A percentile compares a stretch with the other conserved stretches of the same genome.
Conservation (phyloP, 2,797 vertebrate genomes). For the Champsocephalus esox region DNA sequence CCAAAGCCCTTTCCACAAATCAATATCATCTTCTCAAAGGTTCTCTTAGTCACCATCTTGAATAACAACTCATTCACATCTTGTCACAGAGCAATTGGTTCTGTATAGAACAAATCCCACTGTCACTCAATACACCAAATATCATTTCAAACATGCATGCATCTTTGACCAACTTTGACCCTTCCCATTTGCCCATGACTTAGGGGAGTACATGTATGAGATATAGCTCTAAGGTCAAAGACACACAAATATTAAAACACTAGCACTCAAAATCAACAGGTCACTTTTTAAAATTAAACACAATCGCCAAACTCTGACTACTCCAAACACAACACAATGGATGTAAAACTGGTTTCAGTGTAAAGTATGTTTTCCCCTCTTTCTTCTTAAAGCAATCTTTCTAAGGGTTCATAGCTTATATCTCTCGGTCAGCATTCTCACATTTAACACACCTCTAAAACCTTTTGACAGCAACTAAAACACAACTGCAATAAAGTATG, state of each 20-base stretch:
- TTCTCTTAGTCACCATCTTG: slow-evolving; percentile 25
- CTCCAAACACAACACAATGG: slow-evolving; percentile 46
- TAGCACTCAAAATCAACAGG: slow-evolving; percentile 58
- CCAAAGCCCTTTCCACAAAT: slow-evolving; percentile 16
- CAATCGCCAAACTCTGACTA: slow-evolving; percentile 48
- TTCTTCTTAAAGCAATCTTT: slow-evolving; percentile 56
- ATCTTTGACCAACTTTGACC: slow-evolving; percentile 20
- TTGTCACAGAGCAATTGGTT: slow-evolving; percentile 18
- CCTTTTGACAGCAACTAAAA: slow-evolving; percentile 45
- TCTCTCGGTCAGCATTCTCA: slow-evolving; percentile 59
- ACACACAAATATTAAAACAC: slow-evolving; percentile 43
- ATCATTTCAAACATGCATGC: slow-evolving; percentile 52
- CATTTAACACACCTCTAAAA: slow-evolving; percentile 40
- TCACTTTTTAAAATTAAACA: slow-evolving; percentile 51
- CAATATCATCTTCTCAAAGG: slow-evolving; percentile 32
- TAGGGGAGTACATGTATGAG: slow-evolving; percentile 6
- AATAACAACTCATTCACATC: slow-evolving; percentile 30
- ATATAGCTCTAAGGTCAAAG: slow-evolving; percentile 33
- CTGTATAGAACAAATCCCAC: slow-evolving; percentile 15
- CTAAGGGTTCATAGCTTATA: slow-evolving; percentile 68
- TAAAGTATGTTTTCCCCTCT: slow-evolving; percentile 44
- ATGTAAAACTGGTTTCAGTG: slow-evolving; percentile 62
- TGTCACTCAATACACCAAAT: slow-evolving; percentile 21
- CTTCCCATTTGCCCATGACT: slow-evolving; percentile 20
- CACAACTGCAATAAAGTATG: slow-evolving; percentile 53